Conservation (phyloP, 2,888 invertebrate genomes). For the Microchrysa polita region DNA sequence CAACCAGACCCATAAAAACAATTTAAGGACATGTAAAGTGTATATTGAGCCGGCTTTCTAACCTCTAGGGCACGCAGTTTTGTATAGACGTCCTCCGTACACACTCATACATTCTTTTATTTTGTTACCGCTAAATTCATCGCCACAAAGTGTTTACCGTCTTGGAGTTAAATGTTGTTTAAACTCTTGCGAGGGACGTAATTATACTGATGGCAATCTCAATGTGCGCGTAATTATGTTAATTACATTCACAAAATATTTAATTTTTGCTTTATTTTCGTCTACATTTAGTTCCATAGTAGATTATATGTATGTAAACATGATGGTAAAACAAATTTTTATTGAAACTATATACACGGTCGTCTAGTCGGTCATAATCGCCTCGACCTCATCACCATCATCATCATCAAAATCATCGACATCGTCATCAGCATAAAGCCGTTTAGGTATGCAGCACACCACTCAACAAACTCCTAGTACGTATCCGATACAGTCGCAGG, state of each 20-base stretch:
- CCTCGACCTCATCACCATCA: constrained; percentile 16
- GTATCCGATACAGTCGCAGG: neutral
- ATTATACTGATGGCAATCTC: constrained; percentile 54
- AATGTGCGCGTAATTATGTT: constrained; percentile 52
- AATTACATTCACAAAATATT: constrained; percentile 50
- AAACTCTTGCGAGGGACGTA: constrained; percentile 46
- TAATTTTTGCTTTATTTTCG: constrained; percentile 23
- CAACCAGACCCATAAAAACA: neutral
- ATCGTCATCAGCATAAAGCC: neutral
- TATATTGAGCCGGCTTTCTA: neutral
- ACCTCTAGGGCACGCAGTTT: constrained; percentile 30
- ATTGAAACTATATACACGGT: constrained; percentile 40
- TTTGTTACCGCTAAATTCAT: neutral
- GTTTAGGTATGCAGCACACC: no score
- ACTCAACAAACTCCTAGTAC: no score
- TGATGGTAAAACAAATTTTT: constrained; percentile 34
- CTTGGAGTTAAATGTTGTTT: constrained; percentile 34
- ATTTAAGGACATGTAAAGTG: neutral
- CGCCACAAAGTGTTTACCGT: constrained; percentile 38
- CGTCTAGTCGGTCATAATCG: constrained; percentile 37
- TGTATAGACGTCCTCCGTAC: constrained; percentile 3
- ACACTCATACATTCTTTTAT: constrained; percentile 14
- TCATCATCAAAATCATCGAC: constrained; percentile 30
- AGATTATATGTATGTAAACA: constrained; percentile 27
- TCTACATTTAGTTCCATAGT: no score